Evolutionary conservation across 2,888 invertebrate genomes (phyloP).

Genomic region (Lasius platythorax): DNA sequence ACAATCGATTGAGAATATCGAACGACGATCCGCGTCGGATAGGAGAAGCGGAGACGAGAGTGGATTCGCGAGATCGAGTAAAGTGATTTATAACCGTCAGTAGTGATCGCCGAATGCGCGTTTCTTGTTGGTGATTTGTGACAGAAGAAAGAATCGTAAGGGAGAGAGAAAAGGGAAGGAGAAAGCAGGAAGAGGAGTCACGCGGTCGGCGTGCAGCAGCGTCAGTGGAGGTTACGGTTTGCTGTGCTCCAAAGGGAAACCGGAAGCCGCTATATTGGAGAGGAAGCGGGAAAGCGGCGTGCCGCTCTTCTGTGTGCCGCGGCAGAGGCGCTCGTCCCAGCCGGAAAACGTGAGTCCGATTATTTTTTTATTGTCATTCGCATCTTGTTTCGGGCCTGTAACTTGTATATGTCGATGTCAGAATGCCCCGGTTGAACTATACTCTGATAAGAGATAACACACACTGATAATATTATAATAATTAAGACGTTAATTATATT

Average conservation of each 20-base stretch:
- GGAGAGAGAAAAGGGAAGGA: background rate
- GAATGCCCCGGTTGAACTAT: background rate
- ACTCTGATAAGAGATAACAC: slow-evolving; percentile 5
- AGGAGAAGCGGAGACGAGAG: slow-evolving; percentile 17
- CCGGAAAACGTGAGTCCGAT: slow-evolving; percentile 87
- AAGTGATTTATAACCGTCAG: slow-evolving; percentile 11
- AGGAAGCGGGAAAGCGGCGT: slow-evolving; percentile 86
- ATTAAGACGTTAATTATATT: no score
- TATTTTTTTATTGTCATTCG: slow-evolving; percentile 12
- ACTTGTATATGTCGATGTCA: background rate
- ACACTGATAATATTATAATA: background rate
- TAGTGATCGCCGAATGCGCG: slow-evolving; percentile 29
- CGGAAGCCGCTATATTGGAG: slow-evolving; percentile 85
- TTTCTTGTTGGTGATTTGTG: slow-evolving; percentile 37
- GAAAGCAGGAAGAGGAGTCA: background rate
- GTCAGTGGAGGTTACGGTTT: slow-evolving; percentile 34
- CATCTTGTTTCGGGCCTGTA: background rate
- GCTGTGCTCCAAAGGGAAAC: slow-evolving; percentile 58
- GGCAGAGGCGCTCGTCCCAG: slow-evolving; percentile 88
- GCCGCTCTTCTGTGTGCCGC: slow-evolving; percentile 89
- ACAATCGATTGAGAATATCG: slow-evolving; percentile 6
- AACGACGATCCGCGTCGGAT: background rate
- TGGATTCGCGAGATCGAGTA: slow-evolving; percentile 14
- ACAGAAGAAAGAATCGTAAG: background rate
- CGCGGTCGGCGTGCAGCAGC: slow-evolving; percentile 10